A percentile compares a stretch with the other conserved stretches of the same genome.
Evolutionary conservation across 2,888 invertebrate species (phyloP).

Genomic region (Diplolepis rosae): DNA sequence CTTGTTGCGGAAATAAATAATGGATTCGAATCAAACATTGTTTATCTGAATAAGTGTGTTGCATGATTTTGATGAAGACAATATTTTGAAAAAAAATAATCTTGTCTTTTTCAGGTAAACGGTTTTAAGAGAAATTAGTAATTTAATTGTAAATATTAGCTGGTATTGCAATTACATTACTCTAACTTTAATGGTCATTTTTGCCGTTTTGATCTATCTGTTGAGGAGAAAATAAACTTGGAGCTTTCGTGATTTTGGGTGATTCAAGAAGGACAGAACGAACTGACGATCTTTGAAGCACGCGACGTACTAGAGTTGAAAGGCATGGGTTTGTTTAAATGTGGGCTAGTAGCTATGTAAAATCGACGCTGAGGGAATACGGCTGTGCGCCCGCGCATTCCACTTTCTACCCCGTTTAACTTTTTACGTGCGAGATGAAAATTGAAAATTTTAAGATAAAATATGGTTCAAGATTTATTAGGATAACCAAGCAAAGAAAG

Average conservation of each 20-base stretch:
- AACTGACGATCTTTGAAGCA: slow-evolving; percentile 6
- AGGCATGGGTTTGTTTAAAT: slow-evolving; percentile 15
- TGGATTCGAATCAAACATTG: too few relatives aligned
- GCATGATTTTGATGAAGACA: too few relatives aligned
- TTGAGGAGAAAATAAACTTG: background rate
- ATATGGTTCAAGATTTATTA: background rate
- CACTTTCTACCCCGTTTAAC: background rate
- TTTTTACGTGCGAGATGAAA: background rate
- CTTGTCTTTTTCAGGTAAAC: too few relatives aligned
- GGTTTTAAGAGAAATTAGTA: too few relatives aligned
- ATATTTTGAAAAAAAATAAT: too few relatives aligned
- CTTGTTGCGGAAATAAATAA: too few relatives aligned
- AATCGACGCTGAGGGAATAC: background rate
- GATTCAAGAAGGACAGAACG: background rate
- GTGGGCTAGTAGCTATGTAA: background rate
- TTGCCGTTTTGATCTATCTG: background rate
- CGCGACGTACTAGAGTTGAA: slow-evolving; percentile 6
- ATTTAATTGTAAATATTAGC: too few relatives aligned
- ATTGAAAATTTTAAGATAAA: background rate
- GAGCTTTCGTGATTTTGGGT: background rate
- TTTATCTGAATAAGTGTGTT: too few relatives aligned
- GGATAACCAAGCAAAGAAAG: too few relatives aligned
- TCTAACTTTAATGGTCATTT: background rate
- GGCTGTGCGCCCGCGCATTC: slow-evolving; percentile 17
- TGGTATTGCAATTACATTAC: too few relatives aligned